Base-by-base conservation (phyloP, 2,113 vertebrate genomes). In the Tringa solitaria region DNA sequence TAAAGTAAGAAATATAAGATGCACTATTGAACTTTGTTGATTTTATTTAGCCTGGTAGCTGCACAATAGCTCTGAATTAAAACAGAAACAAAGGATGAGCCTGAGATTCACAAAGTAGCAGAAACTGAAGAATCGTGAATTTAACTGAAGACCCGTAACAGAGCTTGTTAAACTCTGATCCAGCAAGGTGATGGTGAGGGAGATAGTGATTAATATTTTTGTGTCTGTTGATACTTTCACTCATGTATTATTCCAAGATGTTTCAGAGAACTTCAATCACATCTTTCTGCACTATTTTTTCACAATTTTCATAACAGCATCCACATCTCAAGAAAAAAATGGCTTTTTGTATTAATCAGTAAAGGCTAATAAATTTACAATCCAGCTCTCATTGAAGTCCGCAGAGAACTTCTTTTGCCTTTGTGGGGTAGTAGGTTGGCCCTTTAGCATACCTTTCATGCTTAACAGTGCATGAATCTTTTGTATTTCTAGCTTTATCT, bases 401-500 rank as follows among this genome's bases (percentile, higher is more conserved):
- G 2, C 60, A 75, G 89, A 95, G 83, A 90, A 75, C 69, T 94
- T 81, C 51, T 94, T 11, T 81, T 90, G 89, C 90, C 69, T 96
- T 96, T 94, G 76, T 84, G 61, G 85, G 56, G 65, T 84, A 43
- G 83, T 93, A 84, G 48, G 65, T 93, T 93, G 84, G 88, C 69
- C 88, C 73, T 95, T 89, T 94, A 95, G 92, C 90, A 78, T 89
- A 92, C 86, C 65, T 96, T 96, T 95, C 95, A 89, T 97, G 92
- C 95, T 69, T 94, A 96, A 94, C 84, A 86, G 92, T 84, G 86
- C 94, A 96, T 91, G 89, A 95, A 95, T 96, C 95, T 90, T 96
- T 96, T 97, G 94, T 93, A 89, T 94, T 95, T 91, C 83, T 90
- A 93, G 76, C 84, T 94, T 97, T 90, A 92, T 95, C 89, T 96